These are phyloP conservation scores for Gymnorhina tibicen DNA, from an alignment of 2,113 vertebrate genomes.

Conservation along the genomic window DNA sequence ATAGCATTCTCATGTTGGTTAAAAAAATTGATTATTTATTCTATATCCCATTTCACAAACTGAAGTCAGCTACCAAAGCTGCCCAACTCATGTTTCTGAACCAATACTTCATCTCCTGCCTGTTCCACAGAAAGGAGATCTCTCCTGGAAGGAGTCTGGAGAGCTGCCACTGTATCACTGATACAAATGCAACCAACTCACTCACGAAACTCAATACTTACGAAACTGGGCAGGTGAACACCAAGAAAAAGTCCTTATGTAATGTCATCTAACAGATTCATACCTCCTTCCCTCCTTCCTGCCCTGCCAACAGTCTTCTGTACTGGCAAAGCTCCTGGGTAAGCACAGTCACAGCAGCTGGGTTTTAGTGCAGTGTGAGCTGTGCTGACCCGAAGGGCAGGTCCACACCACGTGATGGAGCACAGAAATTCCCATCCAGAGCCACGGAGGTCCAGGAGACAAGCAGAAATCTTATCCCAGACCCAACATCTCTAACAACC, in stretches of 20 bases:
- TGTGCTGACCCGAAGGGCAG: rapidly evolving
- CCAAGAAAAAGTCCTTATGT: neutral
- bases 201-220: neutral
- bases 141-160: slow-evolving; percentile 21
- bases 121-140: neutral
- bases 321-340: neutral
- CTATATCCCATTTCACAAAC: neutral
- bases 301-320: neutral
- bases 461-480: neutral
- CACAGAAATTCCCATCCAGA: neutral
- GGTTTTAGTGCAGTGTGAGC: neutral
- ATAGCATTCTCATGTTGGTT: neutral
- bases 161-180: neutral
- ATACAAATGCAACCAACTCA: neutral
- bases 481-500: neutral
- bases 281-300: neutral
- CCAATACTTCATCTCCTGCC: neutral
- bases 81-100: neutral
- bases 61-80: neutral
- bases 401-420: neutral
- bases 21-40: neutral
- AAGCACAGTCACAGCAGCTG: neutral
- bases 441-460: rapidly evolving
- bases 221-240: neutral
- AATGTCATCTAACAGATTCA: neutral